Evolutionary conservation across 2,888 invertebrate species (phyloP).

Genomic region (Euphydryas editha): DNA sequence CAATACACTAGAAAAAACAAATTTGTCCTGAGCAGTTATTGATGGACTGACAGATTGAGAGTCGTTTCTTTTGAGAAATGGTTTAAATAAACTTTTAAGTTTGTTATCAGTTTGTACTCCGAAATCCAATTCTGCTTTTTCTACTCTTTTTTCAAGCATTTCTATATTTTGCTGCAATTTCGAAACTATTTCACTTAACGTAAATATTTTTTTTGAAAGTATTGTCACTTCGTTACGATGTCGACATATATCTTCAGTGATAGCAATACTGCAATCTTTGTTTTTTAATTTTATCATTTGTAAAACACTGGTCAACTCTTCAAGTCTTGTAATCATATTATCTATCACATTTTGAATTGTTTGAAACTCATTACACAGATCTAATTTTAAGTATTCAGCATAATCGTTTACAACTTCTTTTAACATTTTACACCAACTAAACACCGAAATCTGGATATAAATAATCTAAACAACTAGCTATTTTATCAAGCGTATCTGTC

Average conservation of each 20-base stretch:
- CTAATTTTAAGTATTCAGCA: slow-evolving; percentile 80
- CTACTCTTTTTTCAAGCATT: slow-evolving; percentile 83
- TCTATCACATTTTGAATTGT: slow-evolving; percentile 86
- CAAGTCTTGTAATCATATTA: slow-evolving; percentile 86
- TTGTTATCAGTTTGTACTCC: slow-evolving; percentile 83
- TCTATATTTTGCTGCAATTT: slow-evolving; percentile 79
- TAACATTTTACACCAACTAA: slow-evolving; percentile 63
- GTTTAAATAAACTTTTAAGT: slow-evolving; percentile 84
- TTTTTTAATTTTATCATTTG: slow-evolving; percentile 81
- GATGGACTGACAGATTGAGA: slow-evolving; percentile 38
- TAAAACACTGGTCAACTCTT: slow-evolving; percentile 86
- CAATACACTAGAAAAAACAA: slow-evolving; percentile 61
- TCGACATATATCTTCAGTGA: slow-evolving; percentile 80
- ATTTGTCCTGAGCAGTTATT: slow-evolving; percentile 44
- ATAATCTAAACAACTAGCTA: slow-evolving; percentile 68
- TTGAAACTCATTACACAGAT: slow-evolving; percentile 81
- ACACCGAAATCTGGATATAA: slow-evolving; percentile 76
- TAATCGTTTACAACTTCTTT: slow-evolving; percentile 81
- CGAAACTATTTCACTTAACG: slow-evolving; percentile 79
- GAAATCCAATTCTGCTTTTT: slow-evolving; percentile 84
- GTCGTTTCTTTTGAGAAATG: slow-evolving; percentile 78
- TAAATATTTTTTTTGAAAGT: slow-evolving; percentile 81
- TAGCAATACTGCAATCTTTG: slow-evolving; percentile 69
- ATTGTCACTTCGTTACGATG: slow-evolving; percentile 79
- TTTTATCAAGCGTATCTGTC: slow-evolving; percentile 65